phyloP scores from a whole-genome alignment of 2,113 vertebrate species.

The Rhynchomys soricoides region DNA sequence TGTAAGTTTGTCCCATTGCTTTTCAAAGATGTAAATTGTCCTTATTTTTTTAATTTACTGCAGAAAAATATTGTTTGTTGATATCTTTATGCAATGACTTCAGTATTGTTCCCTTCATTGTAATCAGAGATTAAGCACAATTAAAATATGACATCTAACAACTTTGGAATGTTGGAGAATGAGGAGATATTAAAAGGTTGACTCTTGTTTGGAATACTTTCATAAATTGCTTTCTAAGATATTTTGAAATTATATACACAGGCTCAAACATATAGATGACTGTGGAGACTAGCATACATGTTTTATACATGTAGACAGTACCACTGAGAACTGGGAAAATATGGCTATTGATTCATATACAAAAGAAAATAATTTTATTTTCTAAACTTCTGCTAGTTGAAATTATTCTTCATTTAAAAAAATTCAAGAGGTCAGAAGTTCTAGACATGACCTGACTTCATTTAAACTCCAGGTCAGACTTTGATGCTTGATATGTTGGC shows the following conservation, averaged over 20 bases:
- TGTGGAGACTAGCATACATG: background rate
- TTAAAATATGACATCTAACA: background rate
- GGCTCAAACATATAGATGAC: background rate
- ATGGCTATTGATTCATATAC: background rate
- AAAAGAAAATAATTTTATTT: background rate
- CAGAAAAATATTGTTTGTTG: background rate
- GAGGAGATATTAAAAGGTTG: background rate
- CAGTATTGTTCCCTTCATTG: background rate
- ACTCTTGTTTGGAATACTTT: background rate
- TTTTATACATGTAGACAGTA: background rate
- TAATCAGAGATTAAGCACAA: conserved; percentile 4
- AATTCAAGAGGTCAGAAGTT: background rate
- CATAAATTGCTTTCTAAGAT: background rate
- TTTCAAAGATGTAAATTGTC: background rate
- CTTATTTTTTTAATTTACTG: background rate
- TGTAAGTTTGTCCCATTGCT: background rate
- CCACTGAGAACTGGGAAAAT: background rate
- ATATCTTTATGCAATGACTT: background rate
- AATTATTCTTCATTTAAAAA: background rate
- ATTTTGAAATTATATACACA: background rate
- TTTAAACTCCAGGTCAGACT: background rate
- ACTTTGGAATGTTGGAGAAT: background rate
- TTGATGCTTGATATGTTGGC: background rate
- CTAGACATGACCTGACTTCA: background rate
- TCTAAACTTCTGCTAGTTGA: background rate